A percentile compares a stretch with the other conserved stretches of the same genome.
phyloP scores from a whole-genome alignment of 2,888 invertebrate genomes.

The Esperia sulphurella region DNA sequence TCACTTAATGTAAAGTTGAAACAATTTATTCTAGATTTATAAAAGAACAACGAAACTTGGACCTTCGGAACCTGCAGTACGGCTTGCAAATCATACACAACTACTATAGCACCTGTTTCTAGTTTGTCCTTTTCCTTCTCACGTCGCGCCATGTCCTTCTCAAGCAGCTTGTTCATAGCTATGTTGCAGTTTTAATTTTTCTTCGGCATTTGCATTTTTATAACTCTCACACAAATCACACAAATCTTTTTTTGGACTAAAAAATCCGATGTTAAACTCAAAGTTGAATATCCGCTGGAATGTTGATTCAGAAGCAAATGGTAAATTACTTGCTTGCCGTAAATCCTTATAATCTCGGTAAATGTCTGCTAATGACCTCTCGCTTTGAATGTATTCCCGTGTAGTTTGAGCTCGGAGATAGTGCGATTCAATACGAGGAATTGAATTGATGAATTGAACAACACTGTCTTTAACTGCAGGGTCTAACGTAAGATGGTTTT shows the following conservation, averaged over 20 bases:
- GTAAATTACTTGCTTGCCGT: too few relatives aligned
- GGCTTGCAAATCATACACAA: neutral
- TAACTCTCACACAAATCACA: conserved; percentile 11
- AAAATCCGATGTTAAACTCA: conserved; percentile 9
- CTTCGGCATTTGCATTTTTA: conserved; percentile 13
- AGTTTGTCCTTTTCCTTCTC: neutral
- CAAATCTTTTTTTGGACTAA: conserved; percentile 10
- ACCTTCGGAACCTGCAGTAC: conserved; percentile 9
- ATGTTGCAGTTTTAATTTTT: neutral
- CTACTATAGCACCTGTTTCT: neutral
- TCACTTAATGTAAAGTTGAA: conserved; percentile 13
- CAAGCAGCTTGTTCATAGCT: neutral
- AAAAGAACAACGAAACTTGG: conserved; percentile 1
- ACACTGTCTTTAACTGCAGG: conserved; percentile 14
- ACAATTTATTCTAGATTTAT: neutral
- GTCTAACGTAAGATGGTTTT: conserved; percentile 7
- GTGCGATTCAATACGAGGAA: conserved; percentile 11
- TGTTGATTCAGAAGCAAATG: too few relatives aligned
- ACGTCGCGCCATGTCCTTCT: neutral
- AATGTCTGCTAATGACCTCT: conserved; percentile 6
- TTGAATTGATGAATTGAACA: conserved; percentile 12
- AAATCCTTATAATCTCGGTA: conserved; percentile 11
- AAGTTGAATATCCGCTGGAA: too few relatives aligned
- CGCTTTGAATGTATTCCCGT: conserved; percentile 10
- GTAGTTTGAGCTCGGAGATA: conserved; percentile 9